A percentile compares a stretch with the other conserved stretches of the same genome.
Evolutionary conservation across 2,113 vertebrate genomes (phyloP).

Genomic region (Atrichornis clamosus): DNA sequence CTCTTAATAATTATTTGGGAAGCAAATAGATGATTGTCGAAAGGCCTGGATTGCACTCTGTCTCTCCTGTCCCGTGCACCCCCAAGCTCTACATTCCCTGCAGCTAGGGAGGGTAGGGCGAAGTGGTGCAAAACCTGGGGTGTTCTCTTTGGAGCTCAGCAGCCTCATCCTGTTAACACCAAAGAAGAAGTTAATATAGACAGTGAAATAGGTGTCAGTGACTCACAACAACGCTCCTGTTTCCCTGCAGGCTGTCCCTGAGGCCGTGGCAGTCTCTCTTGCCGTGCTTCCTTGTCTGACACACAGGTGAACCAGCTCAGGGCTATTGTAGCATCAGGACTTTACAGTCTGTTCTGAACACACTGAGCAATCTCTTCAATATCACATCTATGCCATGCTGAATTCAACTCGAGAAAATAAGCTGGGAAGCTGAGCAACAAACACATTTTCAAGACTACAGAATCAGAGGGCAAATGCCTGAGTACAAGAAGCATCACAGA

Average conservation of each 20-base stretch:
- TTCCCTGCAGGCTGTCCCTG: not conserved
- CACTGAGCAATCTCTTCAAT: not conserved
- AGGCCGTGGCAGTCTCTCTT: not conserved
- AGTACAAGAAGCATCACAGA: not conserved
- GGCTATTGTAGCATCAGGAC: not conserved
- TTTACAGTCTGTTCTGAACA: not conserved
- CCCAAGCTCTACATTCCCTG: not conserved
- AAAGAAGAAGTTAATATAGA: conserved; percentile 23
- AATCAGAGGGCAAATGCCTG: not conserved
- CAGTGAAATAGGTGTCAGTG: not conserved
- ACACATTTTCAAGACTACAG: not conserved
- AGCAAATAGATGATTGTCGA: not conserved
- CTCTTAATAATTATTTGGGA: not conserved
- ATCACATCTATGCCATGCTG: not conserved
- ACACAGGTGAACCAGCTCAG: not conserved
- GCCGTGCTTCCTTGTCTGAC: not conserved
- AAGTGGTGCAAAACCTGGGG: not conserved
- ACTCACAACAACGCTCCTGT: not conserved
- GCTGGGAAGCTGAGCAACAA: not conserved
- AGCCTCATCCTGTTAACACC: not conserved
- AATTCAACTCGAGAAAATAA: not conserved
- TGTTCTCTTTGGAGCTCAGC: not conserved
- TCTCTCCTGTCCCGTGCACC: not conserved
- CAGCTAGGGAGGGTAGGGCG: not conserved
- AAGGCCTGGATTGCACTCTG: not conserved